Base-by-base conservation (phyloP, 1,140 invertebrate species). In the Trachymyrmex cornetzi region DNA sequence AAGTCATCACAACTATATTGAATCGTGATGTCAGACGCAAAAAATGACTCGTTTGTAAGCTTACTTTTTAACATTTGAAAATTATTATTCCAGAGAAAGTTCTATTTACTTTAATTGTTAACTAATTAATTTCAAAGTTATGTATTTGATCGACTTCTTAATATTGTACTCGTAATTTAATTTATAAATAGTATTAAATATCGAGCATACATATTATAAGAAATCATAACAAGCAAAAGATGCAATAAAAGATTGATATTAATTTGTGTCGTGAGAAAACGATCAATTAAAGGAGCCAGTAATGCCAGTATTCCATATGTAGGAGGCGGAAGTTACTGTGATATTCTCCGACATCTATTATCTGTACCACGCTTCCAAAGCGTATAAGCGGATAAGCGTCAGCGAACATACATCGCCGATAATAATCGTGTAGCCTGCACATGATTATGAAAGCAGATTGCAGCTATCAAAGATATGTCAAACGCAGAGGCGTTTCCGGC, bases 341-440 rank as follows among this genome's bases (percentile, higher is more conserved):
- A 81, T 81, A 71, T 81, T 80, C 77, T 55, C 75, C 48, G 63
- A 27, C 63, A 67, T 80, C 77, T 34, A 80, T 80, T 80, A 80
- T 69, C 75, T 69, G 63, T 67, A 67, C 30, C 27, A 53, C n/a
- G 48, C 50, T 80, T 24, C n/a, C n/a, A 69, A 48, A 22, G n/a
- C 9, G 48, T n/a, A 16, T 80, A 80, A 80, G 77, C 64, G 48
- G 63, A 80, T 80, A 80, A 69, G 44, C n/a, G 77, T 22, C 27
- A 19, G 38, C 38, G 48, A 30, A 30, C 63, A 19, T 69, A 55
- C 19, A 38, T 27, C 34, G 34, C 7, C 63, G 63, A 80, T 69
- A 69, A 67, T 80, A 69, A 69, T 69, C n/a, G n/a, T 55, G 27
- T 14, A 80, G n/a, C 30, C 55, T 80, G 34, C 22, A 64, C 19